phyloP scores from a whole-genome alignment of 2,888 invertebrate species.

The Brenthis hecate region DNA sequence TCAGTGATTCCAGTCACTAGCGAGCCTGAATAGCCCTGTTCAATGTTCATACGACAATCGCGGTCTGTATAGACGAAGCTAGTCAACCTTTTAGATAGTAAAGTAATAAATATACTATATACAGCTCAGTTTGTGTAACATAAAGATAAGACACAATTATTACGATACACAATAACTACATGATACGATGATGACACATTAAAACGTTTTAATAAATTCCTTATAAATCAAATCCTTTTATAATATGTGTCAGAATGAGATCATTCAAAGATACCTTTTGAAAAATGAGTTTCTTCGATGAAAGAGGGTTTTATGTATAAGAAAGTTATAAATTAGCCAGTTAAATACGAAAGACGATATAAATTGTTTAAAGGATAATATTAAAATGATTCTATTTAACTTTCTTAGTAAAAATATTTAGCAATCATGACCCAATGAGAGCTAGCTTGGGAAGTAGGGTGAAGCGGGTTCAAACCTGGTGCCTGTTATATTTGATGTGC shows the following conservation, averaged over 20 bases:
- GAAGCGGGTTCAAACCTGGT: no score
- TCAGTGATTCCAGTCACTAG: conserved; percentile 59
- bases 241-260: conserved; percentile 20
- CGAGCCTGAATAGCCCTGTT: conserved; percentile 53
- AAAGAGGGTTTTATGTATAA: conserved; percentile 49
- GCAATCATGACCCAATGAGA: no score
- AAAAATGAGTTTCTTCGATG: conserved; percentile 47
- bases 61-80: conserved; percentile 55
- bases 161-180: conserved; percentile 1
- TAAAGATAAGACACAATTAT: conserved; percentile 9
- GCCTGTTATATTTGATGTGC: no score
- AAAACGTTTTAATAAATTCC: neutral
- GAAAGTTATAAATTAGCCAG: conserved; percentile 56
- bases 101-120: conserved; percentile 21
- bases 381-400: neutral
- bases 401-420: neutral
- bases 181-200: neutral
- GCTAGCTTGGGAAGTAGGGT: no score
- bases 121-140: conserved; percentile 6
- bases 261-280: conserved; percentile 17
- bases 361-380: conserved; percentile 16
- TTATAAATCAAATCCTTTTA: conserved; percentile 16
- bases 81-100: conserved; percentile 33
- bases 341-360: conserved; percentile 49
- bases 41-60: conserved; percentile 57